A percentile compares a stretch with the other conserved stretches of the same genome.
Evolutionary conservation across 1,140 invertebrate species (phyloP).

Genomic region (Spodoptera litura): DNA sequence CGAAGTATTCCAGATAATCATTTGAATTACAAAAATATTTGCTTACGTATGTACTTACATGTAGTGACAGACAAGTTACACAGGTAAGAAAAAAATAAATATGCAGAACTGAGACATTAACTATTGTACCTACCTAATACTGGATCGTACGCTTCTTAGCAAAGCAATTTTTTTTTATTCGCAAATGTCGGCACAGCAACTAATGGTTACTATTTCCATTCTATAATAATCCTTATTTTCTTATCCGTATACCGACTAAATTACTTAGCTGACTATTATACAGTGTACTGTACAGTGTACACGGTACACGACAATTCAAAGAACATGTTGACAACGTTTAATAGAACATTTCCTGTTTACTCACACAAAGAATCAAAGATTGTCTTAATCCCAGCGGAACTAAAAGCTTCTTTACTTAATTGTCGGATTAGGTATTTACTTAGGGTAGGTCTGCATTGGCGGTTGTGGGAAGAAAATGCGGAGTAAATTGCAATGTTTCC

Average conservation of each 20-base stretch:
- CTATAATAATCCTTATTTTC: too few species aligned
- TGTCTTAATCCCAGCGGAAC: background rate
- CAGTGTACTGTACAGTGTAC: too few species aligned
- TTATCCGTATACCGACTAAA: too few species aligned
- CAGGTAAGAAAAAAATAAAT: too few species aligned
- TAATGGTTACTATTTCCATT: too few species aligned
- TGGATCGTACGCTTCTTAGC: too few species aligned
- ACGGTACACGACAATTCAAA: background rate
- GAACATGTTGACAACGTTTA: slow-evolving; percentile 7
- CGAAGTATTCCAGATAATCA: slow-evolving; percentile 32
- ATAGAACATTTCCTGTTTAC: slow-evolving; percentile 15
- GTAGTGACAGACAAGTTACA: too few species aligned
- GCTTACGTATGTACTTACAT: background rate
- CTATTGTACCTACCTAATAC: too few species aligned
- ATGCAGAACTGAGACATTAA: too few species aligned
- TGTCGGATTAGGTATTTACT: slow-evolving; percentile 12
- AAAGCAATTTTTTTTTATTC: too few species aligned
- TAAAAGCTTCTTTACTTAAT: slow-evolving; percentile 21
- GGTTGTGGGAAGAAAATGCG: background rate
- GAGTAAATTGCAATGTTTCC: background rate
- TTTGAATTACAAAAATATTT: slow-evolving; percentile 32
- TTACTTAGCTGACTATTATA: too few species aligned
- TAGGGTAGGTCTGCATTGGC: background rate
- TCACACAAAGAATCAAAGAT: background rate
- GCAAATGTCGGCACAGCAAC: too few species aligned